Evolutionary conservation across 2,888 invertebrate species (phyloP), one percentile per base, ranked within the genome.

Genomic region (Phytoseiulus persimilis): DNA sequence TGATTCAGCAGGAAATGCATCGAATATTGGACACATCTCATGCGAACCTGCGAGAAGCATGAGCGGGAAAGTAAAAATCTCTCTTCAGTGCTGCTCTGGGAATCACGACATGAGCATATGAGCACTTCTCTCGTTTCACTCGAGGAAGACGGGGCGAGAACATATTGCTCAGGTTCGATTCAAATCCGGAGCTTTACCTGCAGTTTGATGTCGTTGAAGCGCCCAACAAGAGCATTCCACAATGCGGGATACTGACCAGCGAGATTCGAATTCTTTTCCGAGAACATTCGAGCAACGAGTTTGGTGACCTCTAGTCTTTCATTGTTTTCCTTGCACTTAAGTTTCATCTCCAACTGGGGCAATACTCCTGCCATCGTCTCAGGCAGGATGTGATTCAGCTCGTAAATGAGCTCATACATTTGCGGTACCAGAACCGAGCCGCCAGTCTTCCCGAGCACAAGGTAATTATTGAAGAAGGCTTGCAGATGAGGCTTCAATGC

Each of bases 1-100:
- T 99, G 98, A 93, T 98, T 97, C 32, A 98, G 94, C 83, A 99
- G 94, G 93, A 99, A 98, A 92, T 98, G 97, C 96, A 98, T 98
- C 31, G 98, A 97, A 92, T 98, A 97, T 93, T 98, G 98, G 0
- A 98, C 98, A 93, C 98, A 99, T 93, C 97, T 97, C 90, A 96
- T 97, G 90, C 99, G 95, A 91, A 99, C 98, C 0, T 95, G 94
- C 6, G 97, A 96, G 39, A n/a, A n/a, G n/a, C n/a, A n/a, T n/a
- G n/a, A n/a, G n/a, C n/a, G n/a, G n/a, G n/a, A n/a, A n/a, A n/a
- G n/a, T 14, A 46, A 46, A 46, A 11, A 46, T 46, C 46, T 46
- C 46, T 46, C 6, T 11, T 46, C 46, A 46, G n/a, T n/a, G n/a
- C n/a, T n/a, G n/a, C n/a, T n/a, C n/a, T n/a, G n/a, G n/a, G n/a